Percentiles rank a stretch among this genome's conserved stretches.
Evolutionary conservation across 2,888 invertebrate species (phyloP).

Genomic region (Pomacea canaliculata): DNA sequence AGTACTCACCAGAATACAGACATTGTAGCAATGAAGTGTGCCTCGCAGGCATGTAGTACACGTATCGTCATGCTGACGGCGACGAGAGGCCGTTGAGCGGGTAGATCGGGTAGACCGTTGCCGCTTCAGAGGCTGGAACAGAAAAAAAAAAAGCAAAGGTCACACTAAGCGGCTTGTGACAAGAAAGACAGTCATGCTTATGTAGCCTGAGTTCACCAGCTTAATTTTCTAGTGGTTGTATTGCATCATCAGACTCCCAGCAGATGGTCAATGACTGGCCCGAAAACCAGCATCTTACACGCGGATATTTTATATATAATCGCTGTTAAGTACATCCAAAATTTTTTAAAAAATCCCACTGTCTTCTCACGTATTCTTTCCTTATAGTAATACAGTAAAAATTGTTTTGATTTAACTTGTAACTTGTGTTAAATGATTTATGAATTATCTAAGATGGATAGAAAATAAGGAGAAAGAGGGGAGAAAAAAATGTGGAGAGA

Average conservation of each 20-base stretch:
- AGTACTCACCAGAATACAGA: constrained; percentile 54
- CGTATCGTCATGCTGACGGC: constrained; percentile 43
- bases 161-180: background rate
- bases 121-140: constrained; percentile 40
- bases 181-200: background rate
- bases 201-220: background rate
- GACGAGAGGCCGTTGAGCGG: constrained; percentile 31
- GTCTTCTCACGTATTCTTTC: too few relatives aligned
- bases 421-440: too few relatives aligned
- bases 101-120: constrained; percentile 37
- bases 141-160: constrained; percentile 1
- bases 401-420: too few relatives aligned
- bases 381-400: too few relatives aligned
- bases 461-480: too few relatives aligned
- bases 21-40: constrained; percentile 60
- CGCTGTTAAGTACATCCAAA: too few relatives aligned
- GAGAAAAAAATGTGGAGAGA: too few relatives aligned
- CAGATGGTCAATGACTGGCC: too few relatives aligned
- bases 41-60: constrained; percentile 59
- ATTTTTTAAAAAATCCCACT: too few relatives aligned
- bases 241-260: background rate
- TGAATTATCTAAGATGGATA: too few relatives aligned
- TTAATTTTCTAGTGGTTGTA: background rate
- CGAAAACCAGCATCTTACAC: too few relatives aligned
- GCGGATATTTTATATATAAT: too few relatives aligned